These are phyloP conservation scores for Chirona hameri DNA, from an alignment of 2,888 invertebrate species.

Conservation along the genomic window DNA sequence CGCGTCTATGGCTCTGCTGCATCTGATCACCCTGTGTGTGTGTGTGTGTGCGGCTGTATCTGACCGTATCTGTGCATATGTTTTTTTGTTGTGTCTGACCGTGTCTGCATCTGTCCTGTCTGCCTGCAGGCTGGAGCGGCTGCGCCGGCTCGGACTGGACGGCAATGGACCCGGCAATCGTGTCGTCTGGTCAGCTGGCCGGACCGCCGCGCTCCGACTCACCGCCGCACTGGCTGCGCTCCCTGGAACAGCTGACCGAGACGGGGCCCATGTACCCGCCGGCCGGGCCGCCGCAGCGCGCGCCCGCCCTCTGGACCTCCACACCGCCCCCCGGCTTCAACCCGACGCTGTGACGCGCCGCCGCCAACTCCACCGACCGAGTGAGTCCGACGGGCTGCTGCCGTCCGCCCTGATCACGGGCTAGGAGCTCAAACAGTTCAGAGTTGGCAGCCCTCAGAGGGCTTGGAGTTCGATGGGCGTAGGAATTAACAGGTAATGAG, in stretches of 20 bases:
- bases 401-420: no score
- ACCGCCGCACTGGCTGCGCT: constrained; percentile 50
- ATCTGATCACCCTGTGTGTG: no score
- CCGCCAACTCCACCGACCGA: background rate
- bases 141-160: constrained; percentile 69
- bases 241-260: constrained; percentile 50
- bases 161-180: constrained; percentile 87
- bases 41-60: no score
- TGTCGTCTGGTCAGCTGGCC: constrained; percentile 59
- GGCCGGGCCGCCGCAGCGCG: background rate
- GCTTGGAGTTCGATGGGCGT: no score
- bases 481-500: no score
- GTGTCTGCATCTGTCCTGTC: background rate
- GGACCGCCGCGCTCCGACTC: constrained; percentile 45
- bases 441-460: no score
- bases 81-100: background rate
- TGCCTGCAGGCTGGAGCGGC: constrained; percentile 43
- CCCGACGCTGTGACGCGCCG: background rate
- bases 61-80: no score
- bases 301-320: constrained; percentile 3
- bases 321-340: constrained; percentile 24
- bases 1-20: no score
- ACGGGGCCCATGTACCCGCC: constrained; percentile 41
- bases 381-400: background rate
- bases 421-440: no score